Base-by-base conservation (phyloP, 2,888 invertebrate species). In the Invenusta paracnida region DNA sequence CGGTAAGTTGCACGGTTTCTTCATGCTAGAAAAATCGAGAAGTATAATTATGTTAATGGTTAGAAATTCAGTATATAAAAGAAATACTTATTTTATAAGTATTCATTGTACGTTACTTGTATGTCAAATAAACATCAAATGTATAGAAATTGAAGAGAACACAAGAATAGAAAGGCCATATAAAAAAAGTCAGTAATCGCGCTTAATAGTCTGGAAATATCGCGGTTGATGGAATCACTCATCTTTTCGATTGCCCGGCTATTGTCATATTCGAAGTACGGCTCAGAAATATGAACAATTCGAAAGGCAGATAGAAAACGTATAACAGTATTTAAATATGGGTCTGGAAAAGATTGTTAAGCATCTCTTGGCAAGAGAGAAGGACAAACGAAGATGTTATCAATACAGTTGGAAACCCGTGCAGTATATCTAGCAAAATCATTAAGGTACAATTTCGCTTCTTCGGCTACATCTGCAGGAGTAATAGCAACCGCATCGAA, bases 1-100 rank as follows among this genome's bases (percentile, higher is more conserved):
- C 87, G 25, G 88, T 88, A n/a, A 90, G 86, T 29, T 87, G 87
- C 29, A 89, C 89, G 83, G 89, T 90, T 84, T 91, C 90, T 87
- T 92, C 92, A 82, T 91, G 91, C 90, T 91, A 86, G 0, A 73
- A 5, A 73, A 17, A 73, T 5, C 11, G 23, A 85, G 87, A 27
- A 0, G n/a, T n/a, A n/a, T n/a, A n/a, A n/a, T 66, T 66, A n/a
- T 11, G 66, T 87, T 0, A 0, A 67, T 67, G 27, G 73, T 1
- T 67, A n/a, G n/a, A n/a, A n/a, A n/a, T n/a, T n/a, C n/a, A n/a
- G n/a, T n/a, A n/a, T n/a, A n/a, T n/a, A n/a, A n/a, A n/a, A n/a
- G n/a, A n/a, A n/a, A n/a, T n/a, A n/a, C n/a, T n/a, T n/a, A n/a
- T n/a, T n/a, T n/a, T n/a, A n/a, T n/a, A n/a, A n/a, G n/a, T n/a